Conservation (phyloP, 2,113 vertebrate species). For the Gavialis gangeticus region DNA sequence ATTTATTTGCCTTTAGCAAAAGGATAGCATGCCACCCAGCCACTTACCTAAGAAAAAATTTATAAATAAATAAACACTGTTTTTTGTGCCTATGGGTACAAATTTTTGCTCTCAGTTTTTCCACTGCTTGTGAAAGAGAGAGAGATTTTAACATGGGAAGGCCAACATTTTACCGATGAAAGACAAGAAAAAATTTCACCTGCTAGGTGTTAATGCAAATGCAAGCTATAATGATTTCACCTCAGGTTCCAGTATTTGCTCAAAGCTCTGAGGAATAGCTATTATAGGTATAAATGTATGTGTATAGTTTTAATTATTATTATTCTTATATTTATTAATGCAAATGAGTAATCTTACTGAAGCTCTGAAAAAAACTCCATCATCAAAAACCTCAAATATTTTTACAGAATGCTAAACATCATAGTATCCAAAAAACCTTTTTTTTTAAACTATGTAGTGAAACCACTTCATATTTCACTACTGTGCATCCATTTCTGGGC, state of each 20-base stretch:
- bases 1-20: not conserved
- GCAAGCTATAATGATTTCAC: not conserved
- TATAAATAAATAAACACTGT: not conserved
- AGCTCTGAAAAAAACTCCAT: not conserved
- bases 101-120: not conserved
- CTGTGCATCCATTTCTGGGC: constrained; percentile 66
- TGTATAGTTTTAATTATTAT: not conserved
- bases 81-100: not conserved
- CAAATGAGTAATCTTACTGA: not conserved
- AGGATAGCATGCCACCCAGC: constrained; percentile 4
- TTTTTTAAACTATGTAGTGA: constrained; percentile 18
- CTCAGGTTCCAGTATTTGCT: not conserved
- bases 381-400: too few species aligned
- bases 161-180: not conserved
- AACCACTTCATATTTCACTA: constrained; percentile 25
- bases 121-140: not conserved
- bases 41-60: constrained; percentile 22
- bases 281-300: not conserved
- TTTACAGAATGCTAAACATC: constrained; percentile 1
- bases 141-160: not conserved
- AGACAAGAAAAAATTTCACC: not conserved
- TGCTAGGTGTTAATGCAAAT: not conserved
- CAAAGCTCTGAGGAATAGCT: not conserved
- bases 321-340: not conserved
- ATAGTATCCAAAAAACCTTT: not conserved